A percentile compares a stretch with the other conserved stretches of the same genome.
phyloP scores from a whole-genome alignment of 30 jellyfish, hydroid and myxozoan genomes.

The Hydractinia echinata region DNA sequence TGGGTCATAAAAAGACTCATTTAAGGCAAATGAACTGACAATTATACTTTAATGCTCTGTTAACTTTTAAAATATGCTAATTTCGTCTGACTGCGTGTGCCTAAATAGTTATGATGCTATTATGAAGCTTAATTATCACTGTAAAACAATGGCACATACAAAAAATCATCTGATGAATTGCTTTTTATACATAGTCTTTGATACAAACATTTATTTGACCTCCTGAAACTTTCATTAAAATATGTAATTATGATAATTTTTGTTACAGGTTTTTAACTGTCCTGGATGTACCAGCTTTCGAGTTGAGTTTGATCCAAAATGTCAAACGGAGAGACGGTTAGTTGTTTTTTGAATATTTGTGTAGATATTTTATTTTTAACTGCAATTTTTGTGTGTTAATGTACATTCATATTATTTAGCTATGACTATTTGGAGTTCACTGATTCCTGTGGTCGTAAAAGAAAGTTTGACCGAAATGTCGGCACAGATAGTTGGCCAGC shows the following conservation, averaged over 20 bases:
- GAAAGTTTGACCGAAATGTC: constrained; percentile 70
- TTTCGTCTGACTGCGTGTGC: too few species aligned
- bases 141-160: too few species aligned
- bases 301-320: constrained; percentile 69
- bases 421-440: constrained; percentile 91
- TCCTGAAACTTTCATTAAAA: neutral
- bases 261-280: constrained; percentile 67
- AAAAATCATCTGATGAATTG: too few species aligned
- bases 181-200: too few species aligned
- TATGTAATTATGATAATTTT: neutral
- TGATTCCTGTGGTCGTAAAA: constrained; percentile 72
- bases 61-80: too few species aligned
- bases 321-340: constrained; percentile 80
- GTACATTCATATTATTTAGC: constrained; percentile 23
- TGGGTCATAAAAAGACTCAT: too few species aligned
- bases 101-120: too few species aligned
- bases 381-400: neutral
- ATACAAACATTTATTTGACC: too few species aligned
- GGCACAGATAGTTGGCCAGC: constrained; percentile 83
- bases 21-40: too few species aligned
- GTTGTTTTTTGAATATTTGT: neutral
- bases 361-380: neutral
- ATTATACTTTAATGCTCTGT: too few species aligned
- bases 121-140: too few species aligned
- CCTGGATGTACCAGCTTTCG: constrained; percentile 86